phyloP scores from a whole-genome alignment of 2,113 vertebrate species.

The Oryctolagus cuniculus region mOryCun1.1 NC_091438.1:83187001-83187500 shows the following conservation, averaged over 20 bases:
- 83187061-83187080: constrained; percentile 80
- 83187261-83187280: constrained; percentile 63
- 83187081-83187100: constrained; percentile 72
- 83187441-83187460: constrained; percentile 32
- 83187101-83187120: constrained; percentile 84
- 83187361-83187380: constrained; percentile 35
- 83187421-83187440: constrained; percentile 59
- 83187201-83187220: constrained; percentile 74
- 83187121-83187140: constrained; percentile 82
- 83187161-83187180: constrained; percentile 86
- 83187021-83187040: constrained; percentile 78
- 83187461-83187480: not conserved
- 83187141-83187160: constrained; percentile 82
- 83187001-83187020: constrained; percentile 74
- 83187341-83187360: constrained; percentile 62
- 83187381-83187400: not conserved
- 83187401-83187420: not conserved
- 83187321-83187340: constrained; percentile 29
- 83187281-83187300: constrained; percentile 17
- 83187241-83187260: constrained; percentile 67
- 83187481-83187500: not conserved
- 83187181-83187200: constrained; percentile 86
- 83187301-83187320: constrained; percentile 44
- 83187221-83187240: constrained; percentile 67
- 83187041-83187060: constrained; percentile 75